These are phyloP conservation scores for Ptyas mucosa DNA, from an alignment of 2,113 vertebrate genomes.

Conservation along the genomic window DNA sequence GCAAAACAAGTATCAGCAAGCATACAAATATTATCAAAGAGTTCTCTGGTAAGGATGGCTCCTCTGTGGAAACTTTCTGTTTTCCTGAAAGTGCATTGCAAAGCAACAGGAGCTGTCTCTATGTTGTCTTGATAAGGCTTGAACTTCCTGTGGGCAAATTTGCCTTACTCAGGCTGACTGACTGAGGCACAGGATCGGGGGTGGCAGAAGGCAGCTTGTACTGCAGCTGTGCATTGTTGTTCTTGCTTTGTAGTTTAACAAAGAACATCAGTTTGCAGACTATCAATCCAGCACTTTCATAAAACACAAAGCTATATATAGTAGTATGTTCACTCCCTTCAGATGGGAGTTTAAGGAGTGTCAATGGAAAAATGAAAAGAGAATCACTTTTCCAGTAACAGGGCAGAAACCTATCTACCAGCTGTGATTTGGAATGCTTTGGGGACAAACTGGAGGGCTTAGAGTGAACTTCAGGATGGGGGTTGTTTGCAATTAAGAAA, in stretches of 20 bases:
- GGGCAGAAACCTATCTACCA: neutral
- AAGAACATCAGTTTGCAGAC: neutral
- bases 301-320: conserved; percentile 15
- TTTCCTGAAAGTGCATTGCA: neutral
- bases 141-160: neutral
- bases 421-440: neutral
- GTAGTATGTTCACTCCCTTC: conserved; percentile 7
- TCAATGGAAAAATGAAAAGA: neutral
- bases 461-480: neutral
- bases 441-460: neutral
- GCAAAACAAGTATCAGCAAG: neutral
- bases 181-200: neutral
- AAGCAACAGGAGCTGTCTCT: neutral
- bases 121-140: neutral
- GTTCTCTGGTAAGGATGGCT: neutral
- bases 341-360: neutral
- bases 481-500: neutral
- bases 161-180: neutral
- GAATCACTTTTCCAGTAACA: neutral
- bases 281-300: neutral
- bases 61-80: neutral
- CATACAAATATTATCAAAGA: neutral
- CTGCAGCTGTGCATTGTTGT: neutral
- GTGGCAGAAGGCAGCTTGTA: neutral
- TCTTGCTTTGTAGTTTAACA: neutral